Percentiles rank a stretch among this genome's conserved stretches.
phyloP scores from a whole-genome alignment of 2,113 vertebrate genomes.

The Neolamprologus tretocephalus region DNA sequence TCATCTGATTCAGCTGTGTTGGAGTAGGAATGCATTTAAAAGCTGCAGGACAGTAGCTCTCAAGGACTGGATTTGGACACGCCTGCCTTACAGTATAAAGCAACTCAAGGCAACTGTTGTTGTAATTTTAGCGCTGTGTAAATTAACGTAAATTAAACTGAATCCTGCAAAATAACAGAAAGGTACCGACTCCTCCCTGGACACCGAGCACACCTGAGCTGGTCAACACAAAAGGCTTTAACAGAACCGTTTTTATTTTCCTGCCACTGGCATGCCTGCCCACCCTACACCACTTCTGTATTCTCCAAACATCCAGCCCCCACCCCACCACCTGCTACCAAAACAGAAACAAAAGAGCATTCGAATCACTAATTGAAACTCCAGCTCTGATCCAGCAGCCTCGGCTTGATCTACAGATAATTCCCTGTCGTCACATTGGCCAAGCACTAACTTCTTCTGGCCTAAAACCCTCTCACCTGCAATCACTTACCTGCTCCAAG shows the following conservation, averaged over 20 bases:
- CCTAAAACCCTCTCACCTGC: not conserved
- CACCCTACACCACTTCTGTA: not conserved
- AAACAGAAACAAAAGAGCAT: not conserved
- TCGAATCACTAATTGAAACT: not conserved
- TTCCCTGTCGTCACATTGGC: not conserved
- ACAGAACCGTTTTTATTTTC: fast-evolving
- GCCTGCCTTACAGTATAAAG: not conserved
- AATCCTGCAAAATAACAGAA: not conserved
- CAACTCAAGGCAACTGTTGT: not conserved
- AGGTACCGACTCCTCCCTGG: not conserved
- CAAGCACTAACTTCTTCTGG: not conserved
- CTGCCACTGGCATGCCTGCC: fast-evolving
- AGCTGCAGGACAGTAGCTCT: not conserved
- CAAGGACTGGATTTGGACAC: fast-evolving
- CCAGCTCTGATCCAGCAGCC: not conserved
- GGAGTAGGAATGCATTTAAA: not conserved
- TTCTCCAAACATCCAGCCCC: not conserved
- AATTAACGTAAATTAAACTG: not conserved
- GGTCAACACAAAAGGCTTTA: not conserved
- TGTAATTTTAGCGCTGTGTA: not conserved
- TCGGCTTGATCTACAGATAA: not conserved
- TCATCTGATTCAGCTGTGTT: not conserved
- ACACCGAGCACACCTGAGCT: not conserved
- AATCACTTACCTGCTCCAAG: not conserved
- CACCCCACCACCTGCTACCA: not conserved